Evolutionary conservation across 2,888 invertebrate species (phyloP).

Genomic region (Trichogramma dendrolimi): DNA sequence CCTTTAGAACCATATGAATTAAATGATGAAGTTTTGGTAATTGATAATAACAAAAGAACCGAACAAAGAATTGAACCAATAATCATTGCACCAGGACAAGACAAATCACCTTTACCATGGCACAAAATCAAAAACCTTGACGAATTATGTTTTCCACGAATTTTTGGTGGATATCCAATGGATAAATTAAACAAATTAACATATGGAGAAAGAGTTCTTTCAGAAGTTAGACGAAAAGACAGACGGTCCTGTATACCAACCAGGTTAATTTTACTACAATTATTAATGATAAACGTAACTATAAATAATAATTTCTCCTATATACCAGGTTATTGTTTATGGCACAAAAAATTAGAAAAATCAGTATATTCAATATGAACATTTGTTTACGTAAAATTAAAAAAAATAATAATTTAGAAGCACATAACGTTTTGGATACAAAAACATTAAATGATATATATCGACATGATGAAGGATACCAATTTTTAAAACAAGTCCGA

Average conservation of each 20-base stretch:
- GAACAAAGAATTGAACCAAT: conserved; percentile 9
- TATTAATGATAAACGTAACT: too few species aligned
- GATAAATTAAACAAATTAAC: conserved; percentile 11
- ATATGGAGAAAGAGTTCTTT: conserved; percentile 15
- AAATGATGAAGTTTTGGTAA: conserved; percentile 30
- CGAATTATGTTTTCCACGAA: conserved; percentile 33
- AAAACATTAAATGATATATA: too few species aligned
- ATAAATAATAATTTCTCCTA: too few species aligned
- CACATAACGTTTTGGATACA: too few species aligned
- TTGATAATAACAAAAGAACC: conserved; percentile 28
- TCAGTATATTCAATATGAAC: too few species aligned
- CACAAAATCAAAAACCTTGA: conserved; percentile 32
- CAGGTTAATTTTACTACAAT: conserved; percentile 10
- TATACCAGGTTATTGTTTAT: too few species aligned
- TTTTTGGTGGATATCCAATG: conserved; percentile 26
- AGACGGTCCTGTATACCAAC: conserved; percentile 10
- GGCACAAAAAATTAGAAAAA: too few species aligned
- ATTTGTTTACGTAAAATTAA: too few species aligned
- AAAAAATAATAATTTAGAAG: too few species aligned
- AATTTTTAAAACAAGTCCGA: too few species aligned
- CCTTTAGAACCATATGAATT: conserved; percentile 14
- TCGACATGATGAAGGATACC: too few species aligned
- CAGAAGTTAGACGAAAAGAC: conserved; percentile 19
- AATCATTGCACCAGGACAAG: conserved; percentile 36
- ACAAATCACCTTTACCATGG: conserved; percentile 32